Conservation (phyloP, 2,888 invertebrate genomes). For the Adineta ricciae region DNA sequence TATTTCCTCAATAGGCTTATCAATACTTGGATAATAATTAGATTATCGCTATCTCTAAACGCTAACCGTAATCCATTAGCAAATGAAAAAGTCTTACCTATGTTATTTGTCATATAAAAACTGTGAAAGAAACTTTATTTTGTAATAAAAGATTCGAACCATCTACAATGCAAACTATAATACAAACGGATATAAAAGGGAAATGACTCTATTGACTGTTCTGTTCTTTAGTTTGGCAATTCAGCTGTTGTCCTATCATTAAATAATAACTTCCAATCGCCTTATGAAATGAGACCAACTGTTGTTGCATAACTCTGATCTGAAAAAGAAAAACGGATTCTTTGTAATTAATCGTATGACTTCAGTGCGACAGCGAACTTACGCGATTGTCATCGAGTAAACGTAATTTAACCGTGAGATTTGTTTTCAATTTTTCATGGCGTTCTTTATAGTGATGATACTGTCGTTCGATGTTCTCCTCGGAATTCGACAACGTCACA, state of each 20-base stretch:
- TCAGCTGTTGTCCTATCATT: slow-evolving; percentile 66
- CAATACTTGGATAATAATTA: too few species aligned
- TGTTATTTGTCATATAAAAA: too few species aligned
- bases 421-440: slow-evolving; percentile 81
- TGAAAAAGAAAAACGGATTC: slow-evolving; percentile 45
- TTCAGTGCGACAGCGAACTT: not conserved
- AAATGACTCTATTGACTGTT: too few species aligned
- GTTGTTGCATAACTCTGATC: slow-evolving; percentile 98
- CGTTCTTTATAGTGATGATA: slow-evolving; percentile 74
- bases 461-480: slow-evolving; percentile 61
- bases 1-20: too few species aligned
- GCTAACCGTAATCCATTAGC: too few species aligned
- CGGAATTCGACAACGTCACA: slow-evolving; percentile 37
- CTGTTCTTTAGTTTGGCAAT: not conserved
- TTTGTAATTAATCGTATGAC: too few species aligned
- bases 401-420: slow-evolving; percentile 85
- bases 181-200: too few species aligned
- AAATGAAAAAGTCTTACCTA: too few species aligned
- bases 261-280: slow-evolving; percentile 92
- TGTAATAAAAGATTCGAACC: too few species aligned
- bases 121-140: too few species aligned
- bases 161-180: too few species aligned
- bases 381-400: slow-evolving; percentile 94
- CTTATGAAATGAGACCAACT: slow-evolving; percentile 83
- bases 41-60: too few species aligned